Conservation (phyloP, 2,888 invertebrate species). For the Drosophila fungiperda region DNA sequence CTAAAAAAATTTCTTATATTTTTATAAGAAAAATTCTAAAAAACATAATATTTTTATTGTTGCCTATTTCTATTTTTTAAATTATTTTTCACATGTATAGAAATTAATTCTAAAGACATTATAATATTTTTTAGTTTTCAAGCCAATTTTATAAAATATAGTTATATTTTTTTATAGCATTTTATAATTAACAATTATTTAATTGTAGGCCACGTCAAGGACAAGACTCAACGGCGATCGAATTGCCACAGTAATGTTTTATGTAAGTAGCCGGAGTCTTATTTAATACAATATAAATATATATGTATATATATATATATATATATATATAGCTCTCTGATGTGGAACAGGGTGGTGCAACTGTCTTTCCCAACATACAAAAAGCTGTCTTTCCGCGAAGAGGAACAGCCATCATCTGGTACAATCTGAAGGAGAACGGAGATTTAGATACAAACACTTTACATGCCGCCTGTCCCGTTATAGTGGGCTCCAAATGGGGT, state of each 20-base stretch:
- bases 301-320: not conserved
- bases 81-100: not conserved
- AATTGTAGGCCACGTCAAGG: slow-evolving; percentile 36
- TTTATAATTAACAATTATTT: not conserved
- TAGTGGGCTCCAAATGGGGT: slow-evolving; percentile 84
- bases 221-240: slow-evolving; percentile 90
- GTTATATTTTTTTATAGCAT: not conserved
- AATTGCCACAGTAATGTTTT: slow-evolving; percentile 97
- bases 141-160: not conserved
- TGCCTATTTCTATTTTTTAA: not conserved
- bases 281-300: not conserved
- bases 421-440: slow-evolving; percentile 74
- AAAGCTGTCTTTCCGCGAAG: slow-evolving; percentile 94
- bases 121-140: too few species aligned
- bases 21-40: too few species aligned
- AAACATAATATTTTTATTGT: too few species aligned
- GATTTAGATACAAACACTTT: slow-evolving; percentile 65
- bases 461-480: slow-evolving; percentile 82
- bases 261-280: slow-evolving; percentile 89
- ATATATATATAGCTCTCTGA: slow-evolving; percentile 93
- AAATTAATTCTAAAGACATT: too few species aligned
- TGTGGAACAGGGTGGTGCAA: slow-evolving; percentile 98
- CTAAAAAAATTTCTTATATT: too few species aligned
- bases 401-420: slow-evolving; percentile 85
- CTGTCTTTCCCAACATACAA: slow-evolving; percentile 96